A percentile compares a stretch with the other conserved stretches of the same genome.
These are phyloP conservation scores for Chesias legatella DNA, from an alignment of 2,888 invertebrate species.

Conservation along the genomic window DNA sequence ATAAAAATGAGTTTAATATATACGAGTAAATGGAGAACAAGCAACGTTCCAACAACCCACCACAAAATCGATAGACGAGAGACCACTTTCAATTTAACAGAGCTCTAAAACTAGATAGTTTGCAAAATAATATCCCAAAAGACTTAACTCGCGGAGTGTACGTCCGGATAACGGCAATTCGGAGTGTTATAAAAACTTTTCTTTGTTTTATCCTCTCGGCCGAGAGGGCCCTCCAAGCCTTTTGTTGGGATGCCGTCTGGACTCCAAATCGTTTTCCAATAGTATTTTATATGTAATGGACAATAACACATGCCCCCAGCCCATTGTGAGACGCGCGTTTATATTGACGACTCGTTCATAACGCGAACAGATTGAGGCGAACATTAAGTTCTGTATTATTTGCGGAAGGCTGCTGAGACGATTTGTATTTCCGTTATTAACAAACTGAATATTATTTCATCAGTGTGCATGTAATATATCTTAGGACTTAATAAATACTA, in stretches of 20 bases:
- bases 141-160: conserved; percentile 32
- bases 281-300: conserved; percentile 68
- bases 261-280: conserved; percentile 72
- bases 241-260: conserved; percentile 49
- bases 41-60: background rate
- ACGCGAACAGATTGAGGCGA: conserved; percentile 29
- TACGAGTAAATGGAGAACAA: conserved; percentile 1
- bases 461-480: no score
- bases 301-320: conserved; percentile 59
- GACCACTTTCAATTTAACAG: conserved; percentile 8
- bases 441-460: no score
- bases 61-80: conserved; percentile 4
- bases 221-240: conserved; percentile 32
- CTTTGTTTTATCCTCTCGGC: conserved; percentile 60
- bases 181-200: conserved; percentile 63
- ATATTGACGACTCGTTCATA: conserved; percentile 35
- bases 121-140: conserved; percentile 26
- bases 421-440: no score
- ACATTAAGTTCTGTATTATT: conserved; percentile 22
- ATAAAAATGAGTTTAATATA: no score
- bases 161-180: conserved; percentile 47
- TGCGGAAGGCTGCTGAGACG: conserved; percentile 5
- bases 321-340: conserved; percentile 39
- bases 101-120: conserved; percentile 18
- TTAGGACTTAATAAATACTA: no score